Conservation (phyloP, 2,797 vertebrate species). For the Tragopan temminckii region DNA sequence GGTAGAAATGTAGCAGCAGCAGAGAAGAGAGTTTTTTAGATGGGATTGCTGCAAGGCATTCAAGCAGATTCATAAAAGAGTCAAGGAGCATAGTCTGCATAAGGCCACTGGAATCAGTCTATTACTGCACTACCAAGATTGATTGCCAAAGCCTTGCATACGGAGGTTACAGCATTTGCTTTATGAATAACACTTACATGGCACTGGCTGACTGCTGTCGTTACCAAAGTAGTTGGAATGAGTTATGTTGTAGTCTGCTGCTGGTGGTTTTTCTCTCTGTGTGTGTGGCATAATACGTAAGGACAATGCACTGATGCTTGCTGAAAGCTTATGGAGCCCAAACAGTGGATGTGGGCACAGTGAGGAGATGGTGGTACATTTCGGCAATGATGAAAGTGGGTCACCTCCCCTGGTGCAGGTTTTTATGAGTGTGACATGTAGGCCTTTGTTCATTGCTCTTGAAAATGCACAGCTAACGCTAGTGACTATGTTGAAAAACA, state of each 20-base stretch:
- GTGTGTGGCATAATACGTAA: neutral
- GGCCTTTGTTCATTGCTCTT: too few species aligned
- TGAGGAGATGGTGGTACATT: too few species aligned
- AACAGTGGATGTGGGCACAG: too few species aligned
- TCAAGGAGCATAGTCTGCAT: neutral
- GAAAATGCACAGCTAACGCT: too few species aligned
- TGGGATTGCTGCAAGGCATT: neutral
- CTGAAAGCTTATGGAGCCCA: too few species aligned
- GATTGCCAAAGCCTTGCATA: neutral
- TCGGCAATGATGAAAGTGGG: neutral
- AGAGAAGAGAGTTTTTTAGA: neutral
- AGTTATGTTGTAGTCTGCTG: neutral
- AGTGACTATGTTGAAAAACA: too few species aligned
- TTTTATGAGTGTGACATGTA: too few species aligned
- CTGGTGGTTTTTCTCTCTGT: neutral
- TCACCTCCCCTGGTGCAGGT: neutral
- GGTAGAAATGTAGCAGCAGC: neutral
- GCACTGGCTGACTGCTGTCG: accelerated
- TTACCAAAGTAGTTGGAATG: neutral
- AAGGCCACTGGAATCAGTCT: neutral
- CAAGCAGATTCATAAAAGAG: neutral
- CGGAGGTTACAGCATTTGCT: neutral
- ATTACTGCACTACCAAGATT: neutral
- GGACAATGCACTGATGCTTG: neutral
- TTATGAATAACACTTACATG: neutral